Conservation (phyloP, 2,888 invertebrate species). For the Limnephilus rhombicus region DNA sequence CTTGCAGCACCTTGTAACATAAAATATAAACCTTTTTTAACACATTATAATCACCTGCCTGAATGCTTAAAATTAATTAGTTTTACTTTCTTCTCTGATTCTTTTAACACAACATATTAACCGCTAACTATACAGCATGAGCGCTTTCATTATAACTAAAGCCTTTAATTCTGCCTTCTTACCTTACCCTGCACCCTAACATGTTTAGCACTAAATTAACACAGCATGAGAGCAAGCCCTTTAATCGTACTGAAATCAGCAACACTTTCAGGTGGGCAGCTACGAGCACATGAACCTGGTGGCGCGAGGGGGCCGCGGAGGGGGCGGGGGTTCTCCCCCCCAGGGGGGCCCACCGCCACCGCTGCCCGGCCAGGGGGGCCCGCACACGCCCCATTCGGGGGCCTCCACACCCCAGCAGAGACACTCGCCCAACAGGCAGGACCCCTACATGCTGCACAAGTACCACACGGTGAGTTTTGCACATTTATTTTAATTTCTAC, state of each 20-base stretch:
- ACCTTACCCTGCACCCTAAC: background rate
- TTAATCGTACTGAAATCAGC: background rate
- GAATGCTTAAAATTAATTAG: background rate
- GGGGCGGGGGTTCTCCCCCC: constrained; percentile 68
- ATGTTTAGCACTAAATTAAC: background rate
- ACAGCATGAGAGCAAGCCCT: constrained; percentile 1
- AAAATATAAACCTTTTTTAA: background rate
- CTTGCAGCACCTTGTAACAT: background rate
- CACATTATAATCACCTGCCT: background rate
- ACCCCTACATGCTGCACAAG: constrained; percentile 89
- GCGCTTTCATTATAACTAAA: background rate
- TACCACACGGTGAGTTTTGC: constrained; percentile 92
- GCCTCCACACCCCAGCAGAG: constrained; percentile 90
- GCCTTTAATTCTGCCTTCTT: background rate
- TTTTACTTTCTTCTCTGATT: background rate
- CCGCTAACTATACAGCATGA: background rate
- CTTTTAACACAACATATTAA: background rate
- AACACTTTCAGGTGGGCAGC: constrained; percentile 84
- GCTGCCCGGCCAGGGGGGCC: constrained; percentile 90
- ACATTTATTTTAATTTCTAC: background rate
- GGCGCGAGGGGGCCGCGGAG: constrained; percentile 84
- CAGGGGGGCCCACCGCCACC: constrained; percentile 80
- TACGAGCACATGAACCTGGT: constrained; percentile 95
- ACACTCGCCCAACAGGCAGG: constrained; percentile 85
- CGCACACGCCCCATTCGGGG: constrained; percentile 80